Evolutionary conservation across 1,140 invertebrate genomes (phyloP), one percentile per base, ranked within the genome.

Genomic region (Oedothorax gibbosus): DNA sequence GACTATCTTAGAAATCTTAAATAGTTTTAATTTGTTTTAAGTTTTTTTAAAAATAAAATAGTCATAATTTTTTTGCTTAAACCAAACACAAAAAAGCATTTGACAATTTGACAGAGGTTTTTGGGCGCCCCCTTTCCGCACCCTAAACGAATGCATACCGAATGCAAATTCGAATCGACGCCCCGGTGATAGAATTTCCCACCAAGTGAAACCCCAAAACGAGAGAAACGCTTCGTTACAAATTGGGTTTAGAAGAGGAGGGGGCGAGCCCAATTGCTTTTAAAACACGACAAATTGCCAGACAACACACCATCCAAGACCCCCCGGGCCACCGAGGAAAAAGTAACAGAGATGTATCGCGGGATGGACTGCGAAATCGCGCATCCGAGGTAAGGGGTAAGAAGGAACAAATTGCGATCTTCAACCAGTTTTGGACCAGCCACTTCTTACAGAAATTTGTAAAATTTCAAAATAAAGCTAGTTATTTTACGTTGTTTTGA

Each of bases 261-360:
- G 80, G 69, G 80, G 65, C 51, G 57, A 49, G 56, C 53, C 66
- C 80, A 73, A 82, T 82, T 82, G 80, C 80, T 82, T 82, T 82
- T 82, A 82, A 82, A 82, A 82, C 80, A 82, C 69, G 80, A 82
- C 80, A 82, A 82, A 82, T 82, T 82, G 80, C 75, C 18, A 77
- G 57, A 60, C 80, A 72, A 49, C 80, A 54, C 20, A 35, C 56
- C 80, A 18, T 21, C n/a, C 65, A 9, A 10, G 53, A 57, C 56
- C 6, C 80, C 80, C 21, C 35, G 11, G 53, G 80, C 66, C 49
- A 73, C 7, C 0, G 12, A 54, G 72, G 54, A 71, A 50, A 73
- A 82, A 64, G 21, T 21, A 51, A 12, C n/a, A 62, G 35, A 35
- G 35, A 35, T 35, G 35, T 35, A 35, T 35, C 35, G 35, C 35